phyloP scores from a whole-genome alignment of 2,797 vertebrate species.

The Podarcis siculus region DNA sequence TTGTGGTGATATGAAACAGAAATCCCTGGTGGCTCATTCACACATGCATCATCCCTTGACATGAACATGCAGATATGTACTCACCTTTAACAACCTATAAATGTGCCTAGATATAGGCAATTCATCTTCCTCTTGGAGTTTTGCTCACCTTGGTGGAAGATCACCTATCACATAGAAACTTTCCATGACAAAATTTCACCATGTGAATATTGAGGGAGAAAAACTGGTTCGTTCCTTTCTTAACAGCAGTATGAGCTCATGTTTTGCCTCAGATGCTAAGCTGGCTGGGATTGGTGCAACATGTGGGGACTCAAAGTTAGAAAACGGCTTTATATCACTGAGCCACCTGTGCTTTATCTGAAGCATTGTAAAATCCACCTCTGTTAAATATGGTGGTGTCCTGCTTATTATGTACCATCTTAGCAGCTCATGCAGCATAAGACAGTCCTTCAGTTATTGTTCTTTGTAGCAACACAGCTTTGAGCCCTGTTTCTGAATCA shows the following conservation, averaged over 20 bases:
- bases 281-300: no score
- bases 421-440: background rate
- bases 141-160: no score
- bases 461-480: conserved; percentile 15
- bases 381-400: background rate
- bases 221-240: background rate
- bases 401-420: background rate
- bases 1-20: background rate
- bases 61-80: background rate
- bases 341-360: background rate
- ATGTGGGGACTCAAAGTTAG: background rate
- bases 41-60: background rate
- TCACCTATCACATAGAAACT: no score
- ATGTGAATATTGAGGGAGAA: background rate
- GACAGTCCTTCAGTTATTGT: background rate
- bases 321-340: background rate
- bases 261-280: background rate
- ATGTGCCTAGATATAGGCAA: no score
- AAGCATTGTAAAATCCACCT: background rate
- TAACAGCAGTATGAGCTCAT: background rate
- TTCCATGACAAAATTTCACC: background rate
- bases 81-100: background rate
- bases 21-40: background rate
- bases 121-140: no score
- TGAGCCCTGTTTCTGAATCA: conserved; percentile 17